These are phyloP conservation scores for Phoebastria nigripes DNA, from an alignment of 2,797 vertebrate species.

Conservation along the genomic window DNA sequence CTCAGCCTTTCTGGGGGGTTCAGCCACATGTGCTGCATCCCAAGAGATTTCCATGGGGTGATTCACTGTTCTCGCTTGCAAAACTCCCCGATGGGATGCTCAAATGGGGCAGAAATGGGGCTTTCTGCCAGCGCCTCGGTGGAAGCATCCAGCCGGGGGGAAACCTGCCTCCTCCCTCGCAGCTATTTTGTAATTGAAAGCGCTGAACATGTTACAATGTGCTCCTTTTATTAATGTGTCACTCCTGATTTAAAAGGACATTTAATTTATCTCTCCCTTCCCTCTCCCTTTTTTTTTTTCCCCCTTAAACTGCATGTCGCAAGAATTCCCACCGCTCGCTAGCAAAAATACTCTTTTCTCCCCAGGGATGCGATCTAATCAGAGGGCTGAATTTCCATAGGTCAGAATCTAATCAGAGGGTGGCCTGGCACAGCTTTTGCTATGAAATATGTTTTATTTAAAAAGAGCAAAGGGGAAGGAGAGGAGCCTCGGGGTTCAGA, in stretches of 20 bases:
- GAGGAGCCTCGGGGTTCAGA: not conserved
- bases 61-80: fast-evolving
- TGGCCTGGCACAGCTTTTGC: not conserved
- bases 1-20: not conserved
- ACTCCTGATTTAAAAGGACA: conserved; percentile 56
- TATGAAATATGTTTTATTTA: not conserved
- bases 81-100: fast-evolving
- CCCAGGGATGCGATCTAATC: conserved; percentile 58
- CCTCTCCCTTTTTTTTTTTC: not conserved
- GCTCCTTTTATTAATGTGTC: not conserved
- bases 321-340: not conserved
- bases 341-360: conserved; percentile 40
- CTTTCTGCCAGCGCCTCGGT: not conserved
- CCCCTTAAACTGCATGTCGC: not conserved
- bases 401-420: conserved; percentile 43
- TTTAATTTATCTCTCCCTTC: conserved; percentile 33
- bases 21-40: fast-evolving
- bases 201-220: not conserved
- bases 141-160: not conserved
- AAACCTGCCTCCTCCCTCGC: not conserved
- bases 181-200: not conserved
- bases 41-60: fast-evolving
- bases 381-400: conserved; percentile 65
- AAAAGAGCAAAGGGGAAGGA: not conserved
- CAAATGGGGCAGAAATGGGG: fast-evolving